A percentile compares a stretch with the other conserved stretches of the same genome.
Conservation (phyloP, 2,797 vertebrate species). For the Mormyrus hasselquistii region DNA sequence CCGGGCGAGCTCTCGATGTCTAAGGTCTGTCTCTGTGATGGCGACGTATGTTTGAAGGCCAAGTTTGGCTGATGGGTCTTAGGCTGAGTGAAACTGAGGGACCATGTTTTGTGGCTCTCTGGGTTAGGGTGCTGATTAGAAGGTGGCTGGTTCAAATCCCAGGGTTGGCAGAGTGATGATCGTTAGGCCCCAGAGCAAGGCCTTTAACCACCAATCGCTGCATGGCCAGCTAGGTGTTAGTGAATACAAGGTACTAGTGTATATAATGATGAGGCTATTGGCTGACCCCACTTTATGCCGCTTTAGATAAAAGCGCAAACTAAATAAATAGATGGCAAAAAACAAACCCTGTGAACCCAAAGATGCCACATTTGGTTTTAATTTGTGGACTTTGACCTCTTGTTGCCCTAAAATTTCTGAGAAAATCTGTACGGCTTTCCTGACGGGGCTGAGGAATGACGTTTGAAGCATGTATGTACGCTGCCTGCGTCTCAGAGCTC, state of each 20-base stretch:
- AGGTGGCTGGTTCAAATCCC: neutral
- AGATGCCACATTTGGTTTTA: neutral
- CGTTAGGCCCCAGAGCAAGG: neutral
- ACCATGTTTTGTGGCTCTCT: neutral
- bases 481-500: conserved; percentile 43
- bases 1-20: neutral
- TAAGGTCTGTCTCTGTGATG: neutral
- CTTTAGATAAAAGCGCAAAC: too few species aligned
- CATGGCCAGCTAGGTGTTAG: neutral
- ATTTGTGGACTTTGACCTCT: conserved; percentile 21
- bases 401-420: conserved; percentile 28
- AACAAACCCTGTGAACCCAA: neutral
- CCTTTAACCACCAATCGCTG: neutral
- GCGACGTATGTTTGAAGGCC: neutral
- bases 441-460: conserved; percentile 48
- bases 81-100: neutral
- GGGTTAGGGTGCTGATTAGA: neutral
- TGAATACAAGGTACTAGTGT: too few species aligned
- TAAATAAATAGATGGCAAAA: neutral
- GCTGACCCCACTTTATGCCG: neutral
- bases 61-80: neutral
- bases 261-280: neutral
- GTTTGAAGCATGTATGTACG: conserved; percentile 36
- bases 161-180: neutral
- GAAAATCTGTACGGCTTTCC: conserved; percentile 2